phyloP scores from a whole-genome alignment of 2,113 vertebrate genomes.

The Pongo abelii region DNA sequence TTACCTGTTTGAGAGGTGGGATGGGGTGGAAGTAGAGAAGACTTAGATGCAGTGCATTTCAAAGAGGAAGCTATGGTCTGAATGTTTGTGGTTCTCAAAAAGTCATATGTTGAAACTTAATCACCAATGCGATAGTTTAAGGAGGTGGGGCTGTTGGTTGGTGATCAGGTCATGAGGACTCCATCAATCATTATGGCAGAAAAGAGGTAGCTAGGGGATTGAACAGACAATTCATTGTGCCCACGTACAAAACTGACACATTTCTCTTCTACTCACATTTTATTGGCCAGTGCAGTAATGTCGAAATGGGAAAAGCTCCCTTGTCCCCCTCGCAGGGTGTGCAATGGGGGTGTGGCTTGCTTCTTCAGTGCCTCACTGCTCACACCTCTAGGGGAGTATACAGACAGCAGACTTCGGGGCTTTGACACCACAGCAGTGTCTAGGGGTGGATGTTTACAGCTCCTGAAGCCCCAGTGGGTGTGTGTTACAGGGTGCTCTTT shows the following conservation, averaged over 20 bases:
- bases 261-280: background rate
- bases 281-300: background rate
- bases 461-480: too few species aligned
- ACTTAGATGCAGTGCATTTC: background rate
- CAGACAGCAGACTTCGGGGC: too few species aligned
- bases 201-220: background rate
- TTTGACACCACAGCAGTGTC: too few species aligned
- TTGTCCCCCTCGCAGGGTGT: too few species aligned
- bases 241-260: background rate
- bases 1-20: background rate
- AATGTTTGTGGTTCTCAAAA: background rate
- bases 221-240: background rate
- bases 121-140: background rate
- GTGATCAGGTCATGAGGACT: background rate
- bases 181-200: background rate
- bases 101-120: background rate
- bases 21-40: background rate
- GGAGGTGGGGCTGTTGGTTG: background rate
- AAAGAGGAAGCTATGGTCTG: background rate
- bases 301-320: too few species aligned
- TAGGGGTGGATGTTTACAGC: too few species aligned
- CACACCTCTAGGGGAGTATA: too few species aligned
- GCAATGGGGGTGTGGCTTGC: too few species aligned
- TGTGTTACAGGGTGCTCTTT: too few species aligned
- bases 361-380: too few species aligned